Evolutionary conservation across 2,113 vertebrate genomes (phyloP).

Genomic region (Anolis sagrei): DNA sequence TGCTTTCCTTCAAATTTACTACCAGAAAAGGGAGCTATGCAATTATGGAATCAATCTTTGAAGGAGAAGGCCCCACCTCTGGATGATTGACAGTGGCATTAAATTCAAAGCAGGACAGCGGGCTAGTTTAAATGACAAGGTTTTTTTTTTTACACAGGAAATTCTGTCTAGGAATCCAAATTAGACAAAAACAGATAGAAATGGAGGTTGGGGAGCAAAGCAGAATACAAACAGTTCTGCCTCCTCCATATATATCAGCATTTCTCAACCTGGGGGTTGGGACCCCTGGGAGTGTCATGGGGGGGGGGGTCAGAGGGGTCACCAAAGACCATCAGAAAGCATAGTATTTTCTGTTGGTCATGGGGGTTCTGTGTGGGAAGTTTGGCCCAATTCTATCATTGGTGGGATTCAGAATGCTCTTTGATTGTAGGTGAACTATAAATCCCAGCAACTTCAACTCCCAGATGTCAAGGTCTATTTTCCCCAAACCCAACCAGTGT

Average conservation of each 20-base stretch:
- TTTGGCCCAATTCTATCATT: too few species aligned
- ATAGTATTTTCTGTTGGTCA: too few species aligned
- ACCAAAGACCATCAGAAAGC: too few species aligned
- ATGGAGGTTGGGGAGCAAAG: slow-evolving; percentile 10
- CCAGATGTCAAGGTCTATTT: too few species aligned
- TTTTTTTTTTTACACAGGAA: slow-evolving; percentile 34
- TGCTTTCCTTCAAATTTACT: slow-evolving; percentile 1
- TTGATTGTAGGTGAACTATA: too few species aligned
- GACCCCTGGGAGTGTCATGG: too few species aligned
- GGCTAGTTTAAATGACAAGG: slow-evolving; percentile 57
- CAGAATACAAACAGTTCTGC: not conserved
- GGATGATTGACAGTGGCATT: not conserved
- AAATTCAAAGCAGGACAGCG: slow-evolving; percentile 20
- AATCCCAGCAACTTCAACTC: too few species aligned
- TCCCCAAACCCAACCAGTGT: too few species aligned
- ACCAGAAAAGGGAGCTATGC: not conserved
- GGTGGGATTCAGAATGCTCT: too few species aligned
- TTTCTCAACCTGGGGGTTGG: too few species aligned
- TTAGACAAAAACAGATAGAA: slow-evolving; percentile 47
- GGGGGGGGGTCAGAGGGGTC: too few species aligned
- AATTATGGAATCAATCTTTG: slow-evolving; percentile 22
- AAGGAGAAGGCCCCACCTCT: slow-evolving; percentile 13
- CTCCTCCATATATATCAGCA: not conserved
- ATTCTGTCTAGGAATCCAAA: slow-evolving; percentile 35
- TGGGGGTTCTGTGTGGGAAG: too few species aligned